phyloP scores from a whole-genome alignment of 2,797 vertebrate species.

The Sebastes itinus region DNA sequence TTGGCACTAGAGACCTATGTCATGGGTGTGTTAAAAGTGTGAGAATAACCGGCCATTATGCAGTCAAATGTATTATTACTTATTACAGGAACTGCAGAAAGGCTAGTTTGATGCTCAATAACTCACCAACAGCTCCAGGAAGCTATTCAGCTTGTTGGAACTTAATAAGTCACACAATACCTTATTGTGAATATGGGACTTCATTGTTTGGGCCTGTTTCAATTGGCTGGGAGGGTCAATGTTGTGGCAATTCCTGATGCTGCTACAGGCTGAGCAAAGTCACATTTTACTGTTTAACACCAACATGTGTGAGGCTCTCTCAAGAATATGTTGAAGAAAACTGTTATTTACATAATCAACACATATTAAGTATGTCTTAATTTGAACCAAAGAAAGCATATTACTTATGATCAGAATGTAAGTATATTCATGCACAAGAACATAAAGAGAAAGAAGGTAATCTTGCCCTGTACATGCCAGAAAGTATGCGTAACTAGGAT shows the following conservation, averaged over 20 bases:
- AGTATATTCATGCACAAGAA: too few relatives aligned
- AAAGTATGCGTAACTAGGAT: too few relatives aligned
- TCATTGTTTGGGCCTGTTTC: not conserved
- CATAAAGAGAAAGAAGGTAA: too few relatives aligned
- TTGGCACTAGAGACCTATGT: too few relatives aligned
- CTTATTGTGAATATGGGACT: too few relatives aligned
- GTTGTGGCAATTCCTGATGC: not conserved
- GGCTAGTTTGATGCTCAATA: not conserved
- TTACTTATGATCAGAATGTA: too few relatives aligned
- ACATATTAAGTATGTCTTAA: too few relatives aligned
- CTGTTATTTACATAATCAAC: too few relatives aligned
- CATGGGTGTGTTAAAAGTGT: not conserved
- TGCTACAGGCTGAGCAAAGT: too few relatives aligned
- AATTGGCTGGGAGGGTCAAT: not conserved
- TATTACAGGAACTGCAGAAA: not conserved
- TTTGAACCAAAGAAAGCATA: too few relatives aligned
- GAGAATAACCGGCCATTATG: not conserved
- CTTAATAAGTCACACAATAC: too few relatives aligned
- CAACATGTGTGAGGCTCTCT: not conserved
- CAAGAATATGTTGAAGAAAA: not conserved
- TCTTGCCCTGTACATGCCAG: too few relatives aligned
- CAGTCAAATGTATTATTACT: not conserved
- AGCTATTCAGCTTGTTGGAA: not conserved
- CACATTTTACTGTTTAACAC: not conserved
- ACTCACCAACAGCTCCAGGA: not conserved